Percentiles rank a stretch among this genome's conserved stretches.
These are phyloP conservation scores for Salvelinus alpinus DNA, from an alignment of 2,113 vertebrate species.

Conservation along the genomic window DNA sequence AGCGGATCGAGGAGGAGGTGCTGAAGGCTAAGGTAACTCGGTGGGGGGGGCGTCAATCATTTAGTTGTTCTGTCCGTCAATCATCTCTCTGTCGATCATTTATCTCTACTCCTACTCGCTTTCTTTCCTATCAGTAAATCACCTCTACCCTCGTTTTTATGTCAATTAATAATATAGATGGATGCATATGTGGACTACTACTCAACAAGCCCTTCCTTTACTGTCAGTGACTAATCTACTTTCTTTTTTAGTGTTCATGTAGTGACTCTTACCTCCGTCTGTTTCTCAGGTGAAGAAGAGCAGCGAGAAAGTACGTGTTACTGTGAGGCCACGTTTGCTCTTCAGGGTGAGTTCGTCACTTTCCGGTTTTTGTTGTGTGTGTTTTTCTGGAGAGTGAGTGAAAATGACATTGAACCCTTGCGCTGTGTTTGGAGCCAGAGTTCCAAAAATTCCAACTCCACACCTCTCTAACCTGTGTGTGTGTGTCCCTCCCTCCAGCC, in stretches of 20 bases:
- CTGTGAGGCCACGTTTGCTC: slow-evolving; percentile 94
- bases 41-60: background rate
- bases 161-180: background rate
- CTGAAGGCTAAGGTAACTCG: slow-evolving; percentile 81
- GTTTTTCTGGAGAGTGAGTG: background rate
- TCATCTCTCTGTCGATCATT: background rate
- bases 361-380: background rate
- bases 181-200: too few species aligned
- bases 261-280: background rate
- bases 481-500: slow-evolving; percentile 70
- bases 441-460: too few species aligned
- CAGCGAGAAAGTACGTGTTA: slow-evolving; percentile 94
- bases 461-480: background rate
- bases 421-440: too few species aligned
- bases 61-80: background rate
- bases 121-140: background rate
- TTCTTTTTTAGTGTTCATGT: background rate
- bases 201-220: background rate
- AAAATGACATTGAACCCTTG: too few species aligned
- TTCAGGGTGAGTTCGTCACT: slow-evolving; percentile 82
- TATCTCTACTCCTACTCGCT: slow-evolving; percentile 7
- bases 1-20: slow-evolving; percentile 87
- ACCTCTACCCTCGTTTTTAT: background rate
- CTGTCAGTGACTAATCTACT: background rate
- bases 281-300: slow-evolving; percentile 82